These are phyloP conservation scores for Masnerella sp. DNA, from an alignment of 2,888 invertebrate species.

Conservation along the genomic window DNA sequence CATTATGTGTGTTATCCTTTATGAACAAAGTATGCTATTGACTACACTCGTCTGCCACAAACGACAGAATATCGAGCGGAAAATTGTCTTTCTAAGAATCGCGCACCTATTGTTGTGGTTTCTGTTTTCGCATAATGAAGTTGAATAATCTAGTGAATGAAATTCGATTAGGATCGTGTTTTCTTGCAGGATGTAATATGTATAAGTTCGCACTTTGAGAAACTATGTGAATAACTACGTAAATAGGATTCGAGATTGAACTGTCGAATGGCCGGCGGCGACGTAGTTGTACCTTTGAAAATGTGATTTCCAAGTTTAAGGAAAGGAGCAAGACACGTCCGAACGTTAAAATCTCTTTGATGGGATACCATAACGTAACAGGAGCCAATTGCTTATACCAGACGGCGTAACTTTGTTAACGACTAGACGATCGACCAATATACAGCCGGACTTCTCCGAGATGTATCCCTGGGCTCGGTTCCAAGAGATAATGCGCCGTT, in stretches of 20 bases:
- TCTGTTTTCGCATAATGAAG: slow-evolving; percentile 31
- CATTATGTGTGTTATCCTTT: no score
- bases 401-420: slow-evolving; percentile 38
- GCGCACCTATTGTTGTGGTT: neutral
- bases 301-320: slow-evolving; percentile 42
- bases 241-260: slow-evolving; percentile 41
- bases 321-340: slow-evolving; percentile 34
- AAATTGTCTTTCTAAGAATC: slow-evolving; percentile 17
- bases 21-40: slow-evolving; percentile 2
- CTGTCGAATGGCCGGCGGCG: slow-evolving; percentile 30
- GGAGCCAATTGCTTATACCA: slow-evolving; percentile 40
- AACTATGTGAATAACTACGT: slow-evolving; percentile 31
- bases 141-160: slow-evolving; percentile 41
- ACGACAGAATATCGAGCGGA: slow-evolving; percentile 17
- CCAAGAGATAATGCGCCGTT: slow-evolving; percentile 42
- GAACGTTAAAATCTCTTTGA: slow-evolving; percentile 46
- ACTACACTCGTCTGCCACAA: slow-evolving; percentile 10
- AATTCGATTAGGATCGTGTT: slow-evolving; percentile 40
- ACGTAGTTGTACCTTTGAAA: slow-evolving; percentile 20
- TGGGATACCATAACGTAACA: slow-evolving; percentile 33
- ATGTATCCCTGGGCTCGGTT: slow-evolving; percentile 48
- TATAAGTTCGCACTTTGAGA: slow-evolving; percentile 27
- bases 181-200: slow-evolving; percentile 29
- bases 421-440: slow-evolving; percentile 31
- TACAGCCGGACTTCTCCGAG: slow-evolving; percentile 6